Evolutionary conservation across 2,888 invertebrate species (phyloP).

Genomic region (Prosapia bicincta): DNA sequence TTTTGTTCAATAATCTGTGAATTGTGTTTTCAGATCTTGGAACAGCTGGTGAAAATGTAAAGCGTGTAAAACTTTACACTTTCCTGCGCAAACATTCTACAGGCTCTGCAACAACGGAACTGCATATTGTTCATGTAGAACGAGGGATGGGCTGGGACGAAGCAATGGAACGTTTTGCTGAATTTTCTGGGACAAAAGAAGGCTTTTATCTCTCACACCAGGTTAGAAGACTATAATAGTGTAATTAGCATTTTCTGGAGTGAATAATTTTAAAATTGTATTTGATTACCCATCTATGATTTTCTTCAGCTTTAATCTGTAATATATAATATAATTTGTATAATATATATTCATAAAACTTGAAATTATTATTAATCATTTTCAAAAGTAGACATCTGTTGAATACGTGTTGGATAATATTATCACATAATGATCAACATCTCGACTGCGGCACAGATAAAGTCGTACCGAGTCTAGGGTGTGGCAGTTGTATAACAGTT

Average conservation of each 20-base stretch:
- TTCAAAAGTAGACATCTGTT: too few species aligned
- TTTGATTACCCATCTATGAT: too few species aligned
- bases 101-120: slow-evolving; percentile 88
- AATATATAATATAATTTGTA: not conserved
- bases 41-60: slow-evolving; percentile 87
- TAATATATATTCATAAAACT: too few species aligned
- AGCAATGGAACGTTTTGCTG: slow-evolving; percentile 76
- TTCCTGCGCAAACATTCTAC: slow-evolving; percentile 88
- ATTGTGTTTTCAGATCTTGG: slow-evolving; percentile 73
- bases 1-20: too few species aligned
- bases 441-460: too few species aligned
- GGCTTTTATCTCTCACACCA: slow-evolving; percentile 91
- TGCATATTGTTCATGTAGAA: slow-evolving; percentile 92
- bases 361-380: too few species aligned
- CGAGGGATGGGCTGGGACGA: slow-evolving; percentile 89
- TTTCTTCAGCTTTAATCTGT: not conserved
- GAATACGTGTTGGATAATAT: too few species aligned
- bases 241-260: too few species aligned
- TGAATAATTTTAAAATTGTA: too few species aligned
- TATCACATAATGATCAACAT: too few species aligned
- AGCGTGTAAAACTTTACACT: slow-evolving; percentile 73
- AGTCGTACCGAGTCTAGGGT: too few species aligned
- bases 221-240: slow-evolving; percentile 46
- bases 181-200: slow-evolving; percentile 71
- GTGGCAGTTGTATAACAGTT: too few species aligned